Percentiles rank a stretch among this genome's conserved stretches.
Conservation (phyloP, 2,888 invertebrate genomes). For the Scaptodrosophila latifasciaeformis region DNA sequence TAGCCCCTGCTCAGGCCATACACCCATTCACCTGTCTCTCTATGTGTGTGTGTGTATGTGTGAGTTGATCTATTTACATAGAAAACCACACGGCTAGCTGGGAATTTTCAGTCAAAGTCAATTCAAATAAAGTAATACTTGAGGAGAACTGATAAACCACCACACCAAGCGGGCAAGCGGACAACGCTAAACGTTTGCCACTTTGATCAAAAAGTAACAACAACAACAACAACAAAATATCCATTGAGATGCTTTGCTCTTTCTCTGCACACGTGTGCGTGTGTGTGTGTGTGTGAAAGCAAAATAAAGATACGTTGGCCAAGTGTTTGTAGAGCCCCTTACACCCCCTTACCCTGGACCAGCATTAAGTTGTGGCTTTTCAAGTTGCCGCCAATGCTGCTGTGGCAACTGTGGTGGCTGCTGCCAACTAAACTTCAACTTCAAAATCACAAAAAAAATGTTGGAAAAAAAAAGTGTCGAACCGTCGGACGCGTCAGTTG, state of each 20-base stretch:
- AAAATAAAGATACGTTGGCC: conserved; percentile 66
- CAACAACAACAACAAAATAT: conserved; percentile 60
- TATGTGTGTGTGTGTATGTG: too few relatives aligned
- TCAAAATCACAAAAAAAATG: conserved; percentile 20
- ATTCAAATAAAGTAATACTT: conserved; percentile 53
- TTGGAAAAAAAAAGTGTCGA: conserved; percentile 63
- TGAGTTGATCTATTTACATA: conserved; percentile 46
- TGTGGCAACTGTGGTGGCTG: conserved; percentile 18
- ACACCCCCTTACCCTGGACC: conserved; percentile 26
- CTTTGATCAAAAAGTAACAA: conserved; percentile 64
- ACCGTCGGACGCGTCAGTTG: conserved; percentile 27
- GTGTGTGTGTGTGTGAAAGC: conserved; percentile 45
- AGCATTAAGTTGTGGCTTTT: conserved; percentile 2
- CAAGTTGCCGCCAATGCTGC: conserved; percentile 31
- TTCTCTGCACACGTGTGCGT: too few relatives aligned
- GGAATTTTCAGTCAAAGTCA: conserved; percentile 61
- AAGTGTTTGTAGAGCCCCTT: conserved; percentile 50
- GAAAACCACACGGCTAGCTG: conserved; percentile 21
- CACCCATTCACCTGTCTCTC: too few relatives aligned
- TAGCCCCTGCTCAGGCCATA: too few relatives aligned
- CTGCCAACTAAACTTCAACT: conserved; percentile 52
- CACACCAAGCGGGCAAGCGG: conserved; percentile 1
- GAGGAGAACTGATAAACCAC: conserved; percentile 3
- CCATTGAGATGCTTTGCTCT: conserved; percentile 63
- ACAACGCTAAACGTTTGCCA: conserved; percentile 44